Percentiles rank a stretch among this genome's conserved stretches.
phyloP scores from a whole-genome alignment of 1,140 invertebrate species.

The Hirudo medicinalis region DNA sequence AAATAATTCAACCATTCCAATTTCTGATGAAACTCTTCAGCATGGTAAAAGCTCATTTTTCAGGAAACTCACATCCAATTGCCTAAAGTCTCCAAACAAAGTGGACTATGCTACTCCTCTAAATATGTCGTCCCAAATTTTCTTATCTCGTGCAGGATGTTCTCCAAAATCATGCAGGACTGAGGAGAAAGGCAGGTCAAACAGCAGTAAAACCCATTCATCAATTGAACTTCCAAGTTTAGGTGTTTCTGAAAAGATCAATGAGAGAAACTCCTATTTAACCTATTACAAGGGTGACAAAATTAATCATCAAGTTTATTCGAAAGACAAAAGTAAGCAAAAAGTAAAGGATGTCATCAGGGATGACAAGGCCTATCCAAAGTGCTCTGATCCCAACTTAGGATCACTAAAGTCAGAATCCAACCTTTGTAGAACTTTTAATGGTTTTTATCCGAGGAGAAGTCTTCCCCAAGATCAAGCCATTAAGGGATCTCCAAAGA shows the following conservation, averaged over 20 bases:
- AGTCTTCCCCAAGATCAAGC: neutral
- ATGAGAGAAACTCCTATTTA: too few species aligned
- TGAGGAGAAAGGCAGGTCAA: neutral
- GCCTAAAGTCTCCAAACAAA: conserved; percentile 4
- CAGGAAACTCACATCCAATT: conserved; percentile 3
- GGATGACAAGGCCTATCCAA: neutral
- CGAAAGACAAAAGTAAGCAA: neutral
- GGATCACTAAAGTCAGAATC: neutral
- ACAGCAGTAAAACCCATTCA: neutral
- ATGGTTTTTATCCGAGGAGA: neutral
- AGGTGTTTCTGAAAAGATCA: too few species aligned
- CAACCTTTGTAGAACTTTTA: neutral
- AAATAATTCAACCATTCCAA: conserved; percentile 1
- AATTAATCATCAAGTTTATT: conserved; percentile 4
- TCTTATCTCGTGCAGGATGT: neutral
- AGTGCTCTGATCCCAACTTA: neutral
- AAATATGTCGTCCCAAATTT: neutral
- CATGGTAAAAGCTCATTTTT: conserved; percentile 5
- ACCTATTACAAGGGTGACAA: neutral
- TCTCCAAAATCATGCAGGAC: neutral
- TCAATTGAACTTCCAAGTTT: neutral
- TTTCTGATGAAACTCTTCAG: neutral
- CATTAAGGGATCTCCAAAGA: neutral
- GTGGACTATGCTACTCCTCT: neutral
- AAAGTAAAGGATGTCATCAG: conserved; percentile 7